Evolutionary conservation across 1,140 invertebrate species (phyloP).

Genomic region (Hesperophylax magnus): DNA sequence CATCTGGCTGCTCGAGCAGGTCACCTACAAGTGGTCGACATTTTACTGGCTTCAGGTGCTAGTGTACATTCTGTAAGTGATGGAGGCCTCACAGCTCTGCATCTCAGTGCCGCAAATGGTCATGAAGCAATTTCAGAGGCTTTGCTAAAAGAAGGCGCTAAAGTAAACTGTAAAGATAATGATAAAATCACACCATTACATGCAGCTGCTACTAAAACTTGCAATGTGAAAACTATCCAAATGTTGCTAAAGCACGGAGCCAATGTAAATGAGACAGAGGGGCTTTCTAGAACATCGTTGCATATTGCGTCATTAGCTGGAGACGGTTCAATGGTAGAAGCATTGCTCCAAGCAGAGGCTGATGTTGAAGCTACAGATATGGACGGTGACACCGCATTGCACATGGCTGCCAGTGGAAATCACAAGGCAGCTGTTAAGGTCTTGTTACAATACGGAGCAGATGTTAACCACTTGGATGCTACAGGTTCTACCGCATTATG

Average conservation of each 20-base stretch:
- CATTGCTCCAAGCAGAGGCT: background rate
- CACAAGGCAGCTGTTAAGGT: background rate
- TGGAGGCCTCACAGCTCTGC: background rate
- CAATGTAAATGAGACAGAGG: background rate
- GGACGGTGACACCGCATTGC: too few species aligned
- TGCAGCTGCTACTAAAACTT: background rate
- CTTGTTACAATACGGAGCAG: background rate
- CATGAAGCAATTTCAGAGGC: too few species aligned
- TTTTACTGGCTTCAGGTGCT: background rate
- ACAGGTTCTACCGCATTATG: background rate
- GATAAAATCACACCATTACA: background rate
- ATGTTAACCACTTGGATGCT: background rate
- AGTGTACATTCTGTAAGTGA: background rate
- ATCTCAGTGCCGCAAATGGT: too few species aligned
- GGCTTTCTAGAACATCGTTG: background rate
- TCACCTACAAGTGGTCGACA: background rate
- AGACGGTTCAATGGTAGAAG: background rate
- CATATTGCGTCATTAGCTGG: background rate
- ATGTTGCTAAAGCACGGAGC: background rate
- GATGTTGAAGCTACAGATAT: background rate
- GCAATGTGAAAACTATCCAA: background rate
- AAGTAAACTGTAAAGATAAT: background rate
- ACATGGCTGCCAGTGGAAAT: background rate
- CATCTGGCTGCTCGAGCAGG: slow-evolving; percentile 82
- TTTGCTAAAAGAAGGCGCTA: background rate